A percentile compares a stretch with the other conserved stretches of the same genome.
Conservation (phyloP, 2,888 invertebrate species). For the Xanthostigma xanthostigma region DNA sequence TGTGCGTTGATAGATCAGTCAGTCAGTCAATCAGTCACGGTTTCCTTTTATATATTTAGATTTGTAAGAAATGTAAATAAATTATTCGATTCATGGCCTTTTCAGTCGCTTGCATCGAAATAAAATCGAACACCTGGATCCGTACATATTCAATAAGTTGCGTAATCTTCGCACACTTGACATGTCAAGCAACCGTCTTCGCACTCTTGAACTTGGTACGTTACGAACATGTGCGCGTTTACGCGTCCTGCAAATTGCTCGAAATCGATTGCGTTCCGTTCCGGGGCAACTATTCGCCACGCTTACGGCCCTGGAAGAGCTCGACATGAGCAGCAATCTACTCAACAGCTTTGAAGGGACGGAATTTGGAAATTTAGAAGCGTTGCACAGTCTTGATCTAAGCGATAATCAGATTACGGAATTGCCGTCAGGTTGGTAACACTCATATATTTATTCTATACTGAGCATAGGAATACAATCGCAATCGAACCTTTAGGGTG, state of each 20-base stretch:
- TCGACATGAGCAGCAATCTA: slow-evolving; percentile 55
- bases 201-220: slow-evolving; percentile 36
- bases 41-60: no score
- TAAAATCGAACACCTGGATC: slow-evolving; percentile 42
- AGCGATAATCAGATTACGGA: slow-evolving; percentile 51
- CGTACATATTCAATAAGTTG: slow-evolving; percentile 38
- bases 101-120: slow-evolving; percentile 51
- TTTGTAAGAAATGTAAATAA: background rate
- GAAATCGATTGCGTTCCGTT: slow-evolving; percentile 43
- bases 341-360: slow-evolving; percentile 41
- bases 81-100: slow-evolving; percentile 11
- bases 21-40: no score
- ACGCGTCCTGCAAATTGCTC: slow-evolving; percentile 48
- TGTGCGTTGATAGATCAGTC: no score
- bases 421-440: slow-evolving; percentile 33
- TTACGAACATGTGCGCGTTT: slow-evolving; percentile 42
- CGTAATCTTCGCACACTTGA: slow-evolving; percentile 51
- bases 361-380: slow-evolving; percentile 37
- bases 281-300: slow-evolving; percentile 41
- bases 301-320: slow-evolving; percentile 41
- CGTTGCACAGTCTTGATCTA: slow-evolving; percentile 46
- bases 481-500: no score
- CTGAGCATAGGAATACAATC: no score
- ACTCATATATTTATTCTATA: no score
- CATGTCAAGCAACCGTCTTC: slow-evolving; percentile 48